Percentiles rank a stretch among this genome's conserved stretches.
Conservation (phyloP, 2,113 vertebrate species). For the Rhinolophus sinicus region DNA sequence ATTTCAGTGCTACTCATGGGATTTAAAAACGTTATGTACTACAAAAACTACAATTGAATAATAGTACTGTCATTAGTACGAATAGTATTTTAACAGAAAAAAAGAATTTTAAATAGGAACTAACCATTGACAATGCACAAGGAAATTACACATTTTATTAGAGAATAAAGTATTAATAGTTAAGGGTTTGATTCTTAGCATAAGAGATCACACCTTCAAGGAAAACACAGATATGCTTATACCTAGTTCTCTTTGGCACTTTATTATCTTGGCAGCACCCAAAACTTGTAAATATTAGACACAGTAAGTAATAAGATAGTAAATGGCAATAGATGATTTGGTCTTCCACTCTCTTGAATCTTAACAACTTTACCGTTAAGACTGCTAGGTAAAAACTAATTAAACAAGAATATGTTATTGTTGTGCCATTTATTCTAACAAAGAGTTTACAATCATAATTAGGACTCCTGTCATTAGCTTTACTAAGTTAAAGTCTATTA, state of each 20-base stretch:
- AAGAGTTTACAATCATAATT: neutral
- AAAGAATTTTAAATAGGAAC: neutral
- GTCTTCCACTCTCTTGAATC: neutral
- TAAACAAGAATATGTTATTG: constrained; percentile 28
- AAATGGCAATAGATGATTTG: neutral
- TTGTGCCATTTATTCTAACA: constrained; percentile 30
- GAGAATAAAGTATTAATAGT: neutral
- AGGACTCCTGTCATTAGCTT: neutral
- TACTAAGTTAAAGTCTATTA: neutral
- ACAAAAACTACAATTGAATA: neutral
- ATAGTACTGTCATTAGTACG: neutral
- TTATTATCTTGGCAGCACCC: neutral
- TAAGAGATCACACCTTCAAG: neutral
- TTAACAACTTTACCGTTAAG: constrained; percentile 42
- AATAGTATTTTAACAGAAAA: neutral
- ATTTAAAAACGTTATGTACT: neutral
- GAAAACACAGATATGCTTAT: neutral
- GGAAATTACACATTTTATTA: neutral
- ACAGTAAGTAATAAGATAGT: neutral
- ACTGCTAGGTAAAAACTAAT: constrained; percentile 34
- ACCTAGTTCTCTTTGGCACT: neutral
- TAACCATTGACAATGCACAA: neutral
- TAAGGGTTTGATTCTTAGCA: neutral
- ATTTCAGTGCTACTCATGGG: neutral
- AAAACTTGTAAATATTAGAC: constrained; percentile 12